phyloP scores from a whole-genome alignment of 2,888 invertebrate species.

The Parnassius glacialis region DNA sequence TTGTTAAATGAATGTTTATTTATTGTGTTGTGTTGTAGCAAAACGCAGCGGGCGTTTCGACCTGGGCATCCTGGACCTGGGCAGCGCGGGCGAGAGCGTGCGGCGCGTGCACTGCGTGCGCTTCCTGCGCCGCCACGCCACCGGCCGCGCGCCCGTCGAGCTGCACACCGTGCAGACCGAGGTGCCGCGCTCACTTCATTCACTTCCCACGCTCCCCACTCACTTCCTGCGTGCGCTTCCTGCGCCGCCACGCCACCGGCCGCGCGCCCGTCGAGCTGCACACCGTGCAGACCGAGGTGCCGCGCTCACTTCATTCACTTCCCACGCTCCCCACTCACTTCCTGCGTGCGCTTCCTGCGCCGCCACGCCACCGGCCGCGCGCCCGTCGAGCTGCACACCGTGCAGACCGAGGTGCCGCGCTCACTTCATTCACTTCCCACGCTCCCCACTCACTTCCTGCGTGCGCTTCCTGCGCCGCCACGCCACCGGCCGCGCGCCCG shows the following conservation, averaged over 20 bases:
- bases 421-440: too few species aligned
- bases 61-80: conserved; percentile 91
- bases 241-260: too few species aligned
- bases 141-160: conserved; percentile 95
- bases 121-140: conserved; percentile 93
- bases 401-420: too few species aligned
- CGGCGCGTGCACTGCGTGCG: conserved; percentile 89
- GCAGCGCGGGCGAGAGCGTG: conserved; percentile 95
- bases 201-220: not conserved
- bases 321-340: too few species aligned
- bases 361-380: not conserved
- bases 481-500: too few species aligned
- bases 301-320: not conserved
- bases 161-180: conserved; percentile 96
- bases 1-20: not conserved
- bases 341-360: not conserved
- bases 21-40: conserved; percentile 69
- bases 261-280: too few species aligned
- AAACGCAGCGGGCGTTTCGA: conserved; percentile 97
- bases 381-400: not conserved
- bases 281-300: too few species aligned
- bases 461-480: too few species aligned
- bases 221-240: too few species aligned
- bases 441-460: too few species aligned
- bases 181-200: conserved; percentile 53